Evolutionary conservation across 2,888 invertebrate species (phyloP).

Genomic region (Clanis bilineata): DNA sequence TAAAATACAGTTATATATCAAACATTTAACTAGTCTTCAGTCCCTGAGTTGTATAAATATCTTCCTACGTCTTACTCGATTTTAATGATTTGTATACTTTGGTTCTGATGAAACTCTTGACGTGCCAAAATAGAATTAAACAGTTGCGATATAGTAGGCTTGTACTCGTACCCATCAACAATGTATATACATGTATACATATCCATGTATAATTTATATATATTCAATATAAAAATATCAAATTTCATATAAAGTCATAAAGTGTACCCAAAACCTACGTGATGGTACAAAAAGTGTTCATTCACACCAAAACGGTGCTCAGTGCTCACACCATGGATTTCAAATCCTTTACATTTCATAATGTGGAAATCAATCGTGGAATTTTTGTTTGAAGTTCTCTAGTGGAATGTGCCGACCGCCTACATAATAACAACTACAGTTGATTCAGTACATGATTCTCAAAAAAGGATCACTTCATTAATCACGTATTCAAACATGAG

Average conservation of each 20-base stretch:
- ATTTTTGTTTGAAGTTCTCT: conserved; percentile 73
- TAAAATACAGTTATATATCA: conserved; percentile 82
- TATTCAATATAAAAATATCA: conserved; percentile 82
- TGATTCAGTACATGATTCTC: conserved; percentile 80
- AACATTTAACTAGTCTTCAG: conserved; percentile 82
- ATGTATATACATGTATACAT: conserved; percentile 82
- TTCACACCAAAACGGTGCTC: conserved; percentile 72
- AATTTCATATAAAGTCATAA: conserved; percentile 83
- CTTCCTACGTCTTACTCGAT: conserved; percentile 80
- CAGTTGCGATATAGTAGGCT: conserved; percentile 81
- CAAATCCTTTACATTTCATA: conserved; percentile 74
- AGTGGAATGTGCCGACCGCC: conserved; percentile 82
- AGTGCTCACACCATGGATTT: conserved; percentile 72
- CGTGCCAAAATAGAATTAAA: conserved; percentile 82
- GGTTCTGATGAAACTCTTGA: conserved; percentile 81
- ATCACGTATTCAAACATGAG: conserved; percentile 73
- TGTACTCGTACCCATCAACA: conserved; percentile 80
- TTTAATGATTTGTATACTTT: conserved; percentile 82
- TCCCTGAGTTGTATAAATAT: conserved; percentile 82
- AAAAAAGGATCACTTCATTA: conserved; percentile 78
- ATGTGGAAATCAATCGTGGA: conserved; percentile 79
- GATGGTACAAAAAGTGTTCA: conserved; percentile 79
- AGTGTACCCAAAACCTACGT: conserved; percentile 83
- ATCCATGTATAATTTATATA: conserved; percentile 82
- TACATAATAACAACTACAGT: conserved; percentile 77